Evolutionary conservation across 2,113 vertebrate species (phyloP).

Genomic region (Pedetes capensis): DNA sequence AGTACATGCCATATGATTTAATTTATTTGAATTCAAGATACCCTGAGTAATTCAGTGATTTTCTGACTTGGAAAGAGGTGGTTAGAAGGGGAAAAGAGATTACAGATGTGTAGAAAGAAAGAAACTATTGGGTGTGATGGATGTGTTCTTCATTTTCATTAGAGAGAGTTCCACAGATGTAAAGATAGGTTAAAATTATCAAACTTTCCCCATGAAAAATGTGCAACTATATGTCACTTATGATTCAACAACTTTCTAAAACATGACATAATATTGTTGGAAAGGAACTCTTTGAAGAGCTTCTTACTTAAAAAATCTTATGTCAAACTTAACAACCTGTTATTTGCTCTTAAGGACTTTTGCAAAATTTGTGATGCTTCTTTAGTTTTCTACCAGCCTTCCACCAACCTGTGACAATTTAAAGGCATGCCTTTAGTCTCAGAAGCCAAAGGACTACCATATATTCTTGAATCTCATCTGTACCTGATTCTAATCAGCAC

Average conservation of each 20-base stretch:
- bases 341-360: not conserved
- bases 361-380: not conserved
- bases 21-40: not conserved
- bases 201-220: not conserved
- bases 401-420: not conserved
- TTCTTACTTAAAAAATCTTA: not conserved
- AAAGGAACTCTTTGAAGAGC: not conserved
- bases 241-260: not conserved
- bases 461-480: no score
- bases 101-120: not conserved
- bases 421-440: not conserved
- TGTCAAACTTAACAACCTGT: not conserved
- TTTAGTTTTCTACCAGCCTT: not conserved
- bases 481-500: no score
- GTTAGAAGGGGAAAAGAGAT: not conserved
- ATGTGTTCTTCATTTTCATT: not conserved
- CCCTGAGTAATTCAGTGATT: not conserved
- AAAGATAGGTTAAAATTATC: not conserved
- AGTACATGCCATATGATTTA: not conserved
- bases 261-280: not conserved
- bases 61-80: not conserved
- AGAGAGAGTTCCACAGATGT: not conserved
- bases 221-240: not conserved
- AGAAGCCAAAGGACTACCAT: not conserved
- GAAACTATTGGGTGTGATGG: not conserved